Evolutionary conservation across 2,797 vertebrate species (phyloP).

Genomic region (Heteromormyrus szaboi): DNA sequence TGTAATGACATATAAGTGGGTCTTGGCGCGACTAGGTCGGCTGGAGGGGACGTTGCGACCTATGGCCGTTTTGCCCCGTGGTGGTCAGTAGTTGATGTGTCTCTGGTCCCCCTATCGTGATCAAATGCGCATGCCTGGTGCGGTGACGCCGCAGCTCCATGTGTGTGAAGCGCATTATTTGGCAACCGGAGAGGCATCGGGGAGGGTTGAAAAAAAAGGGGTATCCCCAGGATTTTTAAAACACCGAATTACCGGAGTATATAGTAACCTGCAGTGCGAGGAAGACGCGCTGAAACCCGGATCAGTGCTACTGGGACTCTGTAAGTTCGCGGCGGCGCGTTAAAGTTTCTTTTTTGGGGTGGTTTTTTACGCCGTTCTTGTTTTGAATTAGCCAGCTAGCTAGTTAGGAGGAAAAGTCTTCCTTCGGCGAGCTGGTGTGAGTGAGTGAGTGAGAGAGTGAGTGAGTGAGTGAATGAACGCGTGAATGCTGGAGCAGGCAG

Average conservation of each 20-base stretch:
- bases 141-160: slow-evolving; percentile 88
- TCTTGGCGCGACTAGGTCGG: background rate
- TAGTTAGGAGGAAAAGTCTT: slow-evolving; percentile 41
- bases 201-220: slow-evolving; percentile 66
- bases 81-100: slow-evolving; percentile 53
- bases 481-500: slow-evolving; percentile 46
- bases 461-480: slow-evolving; percentile 43
- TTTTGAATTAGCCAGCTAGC: slow-evolving; percentile 64
- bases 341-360: slow-evolving; percentile 57
- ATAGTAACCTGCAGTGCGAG: slow-evolving; percentile 54
- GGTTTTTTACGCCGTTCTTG: slow-evolving; percentile 45
- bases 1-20: background rate
- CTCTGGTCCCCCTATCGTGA: slow-evolving; percentile 61
- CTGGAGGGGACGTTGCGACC: background rate
- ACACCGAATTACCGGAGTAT: slow-evolving; percentile 66
- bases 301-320: slow-evolving; percentile 53
- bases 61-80: slow-evolving; percentile 42
- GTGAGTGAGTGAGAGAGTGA: slow-evolving; percentile 30
- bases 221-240: slow-evolving; percentile 66
- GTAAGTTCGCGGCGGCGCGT: slow-evolving; percentile 61
- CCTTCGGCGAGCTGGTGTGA: slow-evolving; percentile 38
- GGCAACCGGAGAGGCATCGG: slow-evolving; percentile 79
- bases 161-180: slow-evolving; percentile 89
- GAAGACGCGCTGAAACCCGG: slow-evolving; percentile 50
- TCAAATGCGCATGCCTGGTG: slow-evolving; percentile 83